phyloP scores from a whole-genome alignment of 1,140 invertebrate genomes.

The Conopomorpha cramerella region DNA sequence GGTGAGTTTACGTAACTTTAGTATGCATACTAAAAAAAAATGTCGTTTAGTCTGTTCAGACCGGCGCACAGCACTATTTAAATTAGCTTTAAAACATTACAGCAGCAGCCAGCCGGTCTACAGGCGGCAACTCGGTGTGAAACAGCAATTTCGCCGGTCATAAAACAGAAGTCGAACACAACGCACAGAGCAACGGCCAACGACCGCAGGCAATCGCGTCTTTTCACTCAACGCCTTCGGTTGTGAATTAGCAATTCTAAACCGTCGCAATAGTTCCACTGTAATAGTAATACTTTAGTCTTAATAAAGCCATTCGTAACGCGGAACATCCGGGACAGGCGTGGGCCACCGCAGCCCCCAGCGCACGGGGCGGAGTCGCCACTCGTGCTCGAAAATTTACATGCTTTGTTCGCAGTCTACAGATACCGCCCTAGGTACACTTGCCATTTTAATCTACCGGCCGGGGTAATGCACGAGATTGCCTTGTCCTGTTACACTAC shows the following conservation, averaged over 20 bases:
- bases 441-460: too few species aligned
- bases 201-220: conserved; percentile 30
- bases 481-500: too few species aligned
- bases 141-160: conserved; percentile 44
- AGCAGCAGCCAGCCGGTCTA: conserved; percentile 16
- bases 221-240: conserved; percentile 35
- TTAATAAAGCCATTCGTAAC: conserved; percentile 55
- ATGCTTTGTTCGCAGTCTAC: conserved; percentile 31
- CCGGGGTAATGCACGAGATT: too few species aligned
- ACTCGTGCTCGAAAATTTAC: conserved; percentile 26
- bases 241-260: conserved; percentile 46
- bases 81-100: conserved; percentile 28
- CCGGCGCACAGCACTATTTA: too few species aligned
- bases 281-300: conserved; percentile 54
- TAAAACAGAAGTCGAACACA: conserved; percentile 31
- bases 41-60: too few species aligned
- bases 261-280: conserved; percentile 38
- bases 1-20: too few species aligned
- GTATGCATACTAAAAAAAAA: too few species aligned
- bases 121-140: conserved; percentile 27
- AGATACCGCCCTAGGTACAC: too few species aligned
- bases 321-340: conserved; percentile 41
- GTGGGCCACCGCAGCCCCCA: conserved; percentile 17
- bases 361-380: conserved; percentile 18
- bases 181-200: conserved; percentile 15